Conservation (phyloP, 1,140 invertebrate genomes). For the Phymorhynchus buccinoides region DNA sequence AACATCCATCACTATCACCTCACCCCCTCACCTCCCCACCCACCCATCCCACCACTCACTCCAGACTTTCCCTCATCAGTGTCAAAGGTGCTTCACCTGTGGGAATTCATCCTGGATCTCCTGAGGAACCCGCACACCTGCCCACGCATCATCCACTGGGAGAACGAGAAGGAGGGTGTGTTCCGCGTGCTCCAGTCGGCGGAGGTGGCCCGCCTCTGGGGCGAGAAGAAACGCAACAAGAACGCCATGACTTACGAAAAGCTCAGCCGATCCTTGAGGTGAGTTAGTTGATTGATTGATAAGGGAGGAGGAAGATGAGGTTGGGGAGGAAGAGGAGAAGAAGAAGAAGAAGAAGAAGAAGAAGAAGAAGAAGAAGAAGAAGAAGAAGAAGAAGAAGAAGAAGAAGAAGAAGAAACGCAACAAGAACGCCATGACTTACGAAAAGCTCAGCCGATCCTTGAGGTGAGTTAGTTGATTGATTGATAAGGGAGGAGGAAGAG, state of each 20-base stretch:
- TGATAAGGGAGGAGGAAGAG: no score
- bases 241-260: constrained; percentile 95
- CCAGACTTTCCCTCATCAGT: constrained; percentile 45
- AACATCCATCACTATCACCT: background rate
- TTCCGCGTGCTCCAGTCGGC: constrained; percentile 92
- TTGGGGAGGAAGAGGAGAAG: no score
- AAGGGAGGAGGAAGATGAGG: no score
- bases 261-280: constrained; percentile 92
- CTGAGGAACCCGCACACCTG: constrained; percentile 55
- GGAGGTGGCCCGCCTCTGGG: constrained; percentile 91
- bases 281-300: constrained; percentile 52
- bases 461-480: constrained; percentile 77
- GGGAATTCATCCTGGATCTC: constrained; percentile 71
- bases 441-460: constrained; percentile 93
- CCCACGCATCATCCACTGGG: constrained; percentile 82
- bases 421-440: constrained; percentile 93
- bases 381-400: no score
- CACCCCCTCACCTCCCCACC: background rate
- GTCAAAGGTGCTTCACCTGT: constrained; percentile 68
- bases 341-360: no score
- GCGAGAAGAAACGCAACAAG: constrained; percentile 85
- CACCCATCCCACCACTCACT: background rate
- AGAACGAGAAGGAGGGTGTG: constrained; percentile 86
- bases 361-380: no score
- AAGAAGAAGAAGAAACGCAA: constrained; percentile 83